Percentiles rank a stretch among this genome's conserved stretches.
Evolutionary conservation across 1,140 invertebrate species (phyloP).

Genomic region (Habropoda laboriosa): DNA sequence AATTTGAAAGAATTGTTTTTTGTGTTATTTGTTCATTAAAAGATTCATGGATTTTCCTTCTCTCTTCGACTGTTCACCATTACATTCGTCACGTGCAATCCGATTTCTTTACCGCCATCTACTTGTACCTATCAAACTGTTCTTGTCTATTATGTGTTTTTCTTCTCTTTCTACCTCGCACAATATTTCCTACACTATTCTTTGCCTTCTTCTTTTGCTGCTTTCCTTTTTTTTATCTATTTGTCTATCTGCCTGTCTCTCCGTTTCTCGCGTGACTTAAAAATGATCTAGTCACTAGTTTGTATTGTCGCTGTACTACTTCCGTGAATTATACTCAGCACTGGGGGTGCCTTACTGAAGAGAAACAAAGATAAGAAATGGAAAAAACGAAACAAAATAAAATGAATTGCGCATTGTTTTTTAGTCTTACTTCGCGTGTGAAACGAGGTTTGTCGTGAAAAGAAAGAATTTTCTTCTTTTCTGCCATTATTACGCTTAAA

Average conservation of each 20-base stretch:
- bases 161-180: constrained; percentile 21
- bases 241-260: constrained; percentile 54
- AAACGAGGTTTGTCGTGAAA: constrained; percentile 1
- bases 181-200: not conserved
- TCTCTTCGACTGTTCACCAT: not conserved
- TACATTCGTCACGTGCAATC: not conserved
- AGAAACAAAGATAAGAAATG: constrained; percentile 59
- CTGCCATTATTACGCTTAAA: constrained; percentile 67
- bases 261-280: constrained; percentile 69
- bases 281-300: constrained; percentile 74
- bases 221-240: constrained; percentile 16
- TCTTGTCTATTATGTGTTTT: constrained; percentile 22
- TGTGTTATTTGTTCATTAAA: too few relatives aligned
- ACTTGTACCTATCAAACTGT: too few relatives aligned
- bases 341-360: constrained; percentile 73
- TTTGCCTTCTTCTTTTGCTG: not conserved
- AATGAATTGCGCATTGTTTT: constrained; percentile 57
- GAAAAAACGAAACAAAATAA: constrained; percentile 48
- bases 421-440: constrained; percentile 54
- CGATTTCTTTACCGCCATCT: not conserved
- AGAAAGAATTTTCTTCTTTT: constrained; percentile 45
- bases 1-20: too few relatives aligned
- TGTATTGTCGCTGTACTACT: constrained; percentile 71
- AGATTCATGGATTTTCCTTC: constrained; percentile 32
- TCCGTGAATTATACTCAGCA: constrained; percentile 74